Evolutionary conservation across 2,113 vertebrate genomes (phyloP).

Genomic region (Mesocricetus auratus): DNA sequence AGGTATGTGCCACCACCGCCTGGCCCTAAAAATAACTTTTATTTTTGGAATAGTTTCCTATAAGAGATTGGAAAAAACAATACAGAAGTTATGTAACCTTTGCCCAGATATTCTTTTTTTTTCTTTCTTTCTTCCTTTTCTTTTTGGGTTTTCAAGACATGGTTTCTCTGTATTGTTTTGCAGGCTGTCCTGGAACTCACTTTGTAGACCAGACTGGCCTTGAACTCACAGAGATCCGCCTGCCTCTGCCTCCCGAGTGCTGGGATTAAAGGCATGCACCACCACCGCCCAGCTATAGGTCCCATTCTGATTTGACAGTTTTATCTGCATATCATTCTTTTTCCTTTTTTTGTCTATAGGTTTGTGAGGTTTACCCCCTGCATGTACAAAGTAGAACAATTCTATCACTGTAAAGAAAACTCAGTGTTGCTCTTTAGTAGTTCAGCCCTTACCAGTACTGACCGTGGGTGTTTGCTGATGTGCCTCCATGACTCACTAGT

Average conservation of each 20-base stretch:
- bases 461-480: not conserved
- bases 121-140: too few species aligned
- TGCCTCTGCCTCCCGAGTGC: too few species aligned
- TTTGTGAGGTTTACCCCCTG: not conserved
- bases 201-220: too few species aligned
- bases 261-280: too few species aligned
- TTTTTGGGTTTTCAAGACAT: too few species aligned
- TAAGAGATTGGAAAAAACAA: not conserved
- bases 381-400: not conserved
- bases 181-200: too few species aligned
- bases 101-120: not conserved
- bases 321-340: not conserved
- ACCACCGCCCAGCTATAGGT: too few species aligned
- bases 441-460: not conserved
- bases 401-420: not conserved
- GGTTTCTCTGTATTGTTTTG: too few species aligned
- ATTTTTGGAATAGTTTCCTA: conserved; percentile 40
- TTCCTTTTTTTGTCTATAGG: not conserved
- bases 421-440: not conserved
- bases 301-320: not conserved
- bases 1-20: too few species aligned
- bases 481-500: not conserved
- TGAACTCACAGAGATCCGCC: too few species aligned
- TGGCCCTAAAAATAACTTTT: not conserved
- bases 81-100: not conserved